Base-by-base conservation (phyloP, 2,888 invertebrate species). In the Ypsolopha scabrella region DNA sequence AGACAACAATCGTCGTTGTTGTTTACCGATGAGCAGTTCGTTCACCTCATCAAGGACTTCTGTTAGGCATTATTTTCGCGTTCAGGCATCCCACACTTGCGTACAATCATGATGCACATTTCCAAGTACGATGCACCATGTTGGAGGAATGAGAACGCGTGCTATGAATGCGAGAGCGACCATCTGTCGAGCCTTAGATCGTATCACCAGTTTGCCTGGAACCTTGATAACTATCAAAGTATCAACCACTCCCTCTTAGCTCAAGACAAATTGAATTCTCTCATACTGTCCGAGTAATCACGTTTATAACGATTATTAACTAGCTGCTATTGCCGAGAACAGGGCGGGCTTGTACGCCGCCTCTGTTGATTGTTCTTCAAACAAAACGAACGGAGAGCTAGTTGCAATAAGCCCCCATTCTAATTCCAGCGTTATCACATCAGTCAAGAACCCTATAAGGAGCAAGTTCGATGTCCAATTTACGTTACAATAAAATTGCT, bases 121-220 rank as follows among this genome's bases (percentile, higher is more conserved):
- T 70, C 75, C 74, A 76, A 75, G 79, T 72, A 72, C 75, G 71
- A 75, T 81, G 80, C 80, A 76, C 80, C 80, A 78, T 73, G 67
- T 74, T 71, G 75, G 67, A 70, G 75, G 77, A 81, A 80, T 75
- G 77, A 67, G 75, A 69, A 68, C 75, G 72, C 85, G 82, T 82
- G 85, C 76, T 73, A 60, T 63, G 85, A 78, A 85, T 85, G 71
- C 72, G 57, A 68, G 68, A 68, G 63, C 67, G 63, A 63, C 69
- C 70, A 66, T 70, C 69, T 68, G 65, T 67, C 62, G 62, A 70
- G 13, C 62, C 64, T 64, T 68, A 69, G 80, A 80, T 81, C 62
- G 63, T 72, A 80, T 80, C 77, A 63, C 10, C 47, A 14, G 59
- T 61, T 63, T 64, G 24, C 61, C 68, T 64, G 65, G 72, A 74